Percentiles rank a stretch among this genome's conserved stretches.
Evolutionary conservation across 2,888 invertebrate species (phyloP).

Genomic region (Carabus problematicus): DNA sequence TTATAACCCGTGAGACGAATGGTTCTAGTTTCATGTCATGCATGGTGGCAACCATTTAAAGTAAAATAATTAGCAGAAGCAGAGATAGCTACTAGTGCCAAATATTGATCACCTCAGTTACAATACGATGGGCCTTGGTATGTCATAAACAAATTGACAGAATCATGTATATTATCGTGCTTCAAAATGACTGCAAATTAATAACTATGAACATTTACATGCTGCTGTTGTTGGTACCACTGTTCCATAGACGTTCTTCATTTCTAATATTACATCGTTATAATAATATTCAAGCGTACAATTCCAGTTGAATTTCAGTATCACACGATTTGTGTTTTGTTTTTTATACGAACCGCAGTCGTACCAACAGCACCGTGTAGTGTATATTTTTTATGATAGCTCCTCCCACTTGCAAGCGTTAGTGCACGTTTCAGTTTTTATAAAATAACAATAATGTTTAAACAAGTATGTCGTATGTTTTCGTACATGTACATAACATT

Average conservation of each 20-base stretch:
- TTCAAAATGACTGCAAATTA: slow-evolving; percentile 11
- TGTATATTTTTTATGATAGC: neutral
- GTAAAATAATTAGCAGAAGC: slow-evolving; percentile 2
- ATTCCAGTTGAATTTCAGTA: too few species aligned
- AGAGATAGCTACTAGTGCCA: slow-evolving; percentile 35
- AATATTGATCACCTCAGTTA: slow-evolving; percentile 40
- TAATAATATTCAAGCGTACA: too few species aligned
- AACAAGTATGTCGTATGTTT: slow-evolving; percentile 17
- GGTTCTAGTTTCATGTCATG: too few species aligned
- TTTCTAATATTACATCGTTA: neutral
- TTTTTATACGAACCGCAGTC: slow-evolving; percentile 7
- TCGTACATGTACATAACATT: slow-evolving; percentile 19
- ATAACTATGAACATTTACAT: neutral
- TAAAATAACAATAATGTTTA: slow-evolving; percentile 1
- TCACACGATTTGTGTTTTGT: neutral
- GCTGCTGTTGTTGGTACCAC: neutral
- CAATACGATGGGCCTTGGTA: slow-evolving; percentile 41
- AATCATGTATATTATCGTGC: slow-evolving; percentile 27
- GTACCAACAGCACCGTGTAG: neutral
- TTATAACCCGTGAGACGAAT: too few species aligned
- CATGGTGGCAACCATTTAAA: neutral
- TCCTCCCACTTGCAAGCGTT: slow-evolving; percentile 27
- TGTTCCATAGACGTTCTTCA: neutral
- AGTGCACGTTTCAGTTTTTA: slow-evolving; percentile 18
- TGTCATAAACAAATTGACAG: slow-evolving; percentile 22